Percentiles rank a stretch among this genome's conserved stretches.
phyloP scores from a whole-genome alignment of 2,888 invertebrate genomes.

The Caenorhabditis sp. region DNA sequence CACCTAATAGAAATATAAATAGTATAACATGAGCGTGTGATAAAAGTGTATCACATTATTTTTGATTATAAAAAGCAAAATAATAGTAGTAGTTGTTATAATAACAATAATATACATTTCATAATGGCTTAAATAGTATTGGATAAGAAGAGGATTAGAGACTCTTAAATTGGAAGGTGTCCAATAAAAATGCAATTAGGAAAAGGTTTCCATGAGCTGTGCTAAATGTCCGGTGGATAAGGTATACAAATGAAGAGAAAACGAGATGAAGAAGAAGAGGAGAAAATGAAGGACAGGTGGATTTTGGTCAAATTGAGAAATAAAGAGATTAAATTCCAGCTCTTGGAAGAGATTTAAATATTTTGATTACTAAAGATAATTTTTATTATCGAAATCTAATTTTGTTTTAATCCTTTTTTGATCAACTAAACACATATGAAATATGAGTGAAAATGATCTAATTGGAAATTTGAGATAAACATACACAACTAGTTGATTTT shows the following conservation, averaged over 20 bases:
- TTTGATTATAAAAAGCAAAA: constrained; percentile 1
- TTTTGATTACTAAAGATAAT: too few species aligned
- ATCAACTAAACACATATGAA: background rate
- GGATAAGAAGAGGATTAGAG: constrained; percentile 6
- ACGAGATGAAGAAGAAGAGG: too few species aligned
- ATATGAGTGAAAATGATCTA: background rate
- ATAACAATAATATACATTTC: background rate
- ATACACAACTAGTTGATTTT: background rate
- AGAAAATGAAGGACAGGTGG: background rate
- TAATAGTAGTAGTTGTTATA: constrained; percentile 9
- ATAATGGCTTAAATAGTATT: constrained; percentile 6
- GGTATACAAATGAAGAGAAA: too few species aligned
- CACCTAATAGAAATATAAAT: background rate
- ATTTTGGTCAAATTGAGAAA: background rate
- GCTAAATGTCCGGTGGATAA: too few species aligned
- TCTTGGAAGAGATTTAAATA: too few species aligned
- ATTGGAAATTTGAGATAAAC: background rate
- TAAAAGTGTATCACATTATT: constrained; percentile 4
- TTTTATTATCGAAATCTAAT: too few species aligned
- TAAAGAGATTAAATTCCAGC: too few species aligned
- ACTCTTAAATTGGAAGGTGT: constrained; percentile 1
- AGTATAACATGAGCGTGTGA: constrained; percentile 9
- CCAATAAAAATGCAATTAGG: background rate
- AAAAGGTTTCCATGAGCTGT: background rate
- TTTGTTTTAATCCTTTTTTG: too few species aligned